Evolutionary conservation across 2,888 invertebrate genomes (phyloP).

Genomic region (Lepidocyrtoides sp.): DNA sequence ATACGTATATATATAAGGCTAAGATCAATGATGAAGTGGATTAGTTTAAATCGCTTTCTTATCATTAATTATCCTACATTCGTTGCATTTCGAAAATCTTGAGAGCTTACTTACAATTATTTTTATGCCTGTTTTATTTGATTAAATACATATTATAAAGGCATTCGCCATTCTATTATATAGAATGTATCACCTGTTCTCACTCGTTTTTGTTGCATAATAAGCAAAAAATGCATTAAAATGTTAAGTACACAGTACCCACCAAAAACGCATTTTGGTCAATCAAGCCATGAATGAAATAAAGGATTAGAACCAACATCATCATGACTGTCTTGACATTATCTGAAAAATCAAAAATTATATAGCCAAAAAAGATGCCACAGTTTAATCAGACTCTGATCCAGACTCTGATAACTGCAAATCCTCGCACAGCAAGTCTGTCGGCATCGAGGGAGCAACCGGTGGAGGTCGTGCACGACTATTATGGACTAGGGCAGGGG

Average conservation of each 20-base stretch:
- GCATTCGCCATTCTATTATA: too few relatives aligned
- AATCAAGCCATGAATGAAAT: background rate
- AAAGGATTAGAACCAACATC: background rate
- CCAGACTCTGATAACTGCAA: conserved; percentile 95
- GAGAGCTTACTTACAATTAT: too few relatives aligned
- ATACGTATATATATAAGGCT: too few relatives aligned
- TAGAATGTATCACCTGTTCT: too few relatives aligned
- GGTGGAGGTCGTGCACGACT: conserved; percentile 18
- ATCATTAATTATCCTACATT: too few relatives aligned
- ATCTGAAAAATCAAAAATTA: background rate
- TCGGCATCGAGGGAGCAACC: conserved; percentile 87
- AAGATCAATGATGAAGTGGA: background rate
- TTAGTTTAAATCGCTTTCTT: too few relatives aligned
- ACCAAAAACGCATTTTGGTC: too few relatives aligned
- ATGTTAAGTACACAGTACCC: conserved; percentile 2
- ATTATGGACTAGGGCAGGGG: background rate
- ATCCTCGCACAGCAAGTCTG: conserved; percentile 93
- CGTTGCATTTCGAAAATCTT: too few relatives aligned
- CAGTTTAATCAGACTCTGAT: conserved; percentile 87
- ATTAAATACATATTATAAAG: too few relatives aligned
- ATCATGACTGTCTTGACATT: background rate
- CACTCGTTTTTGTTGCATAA: background rate
- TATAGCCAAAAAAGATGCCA: background rate
- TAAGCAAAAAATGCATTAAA: background rate
- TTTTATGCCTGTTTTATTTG: too few relatives aligned